These are phyloP conservation scores for Montipora efflorescens DNA, from an alignment of 64 coral and sea anemone genomes.

Conservation along the genomic window DNA sequence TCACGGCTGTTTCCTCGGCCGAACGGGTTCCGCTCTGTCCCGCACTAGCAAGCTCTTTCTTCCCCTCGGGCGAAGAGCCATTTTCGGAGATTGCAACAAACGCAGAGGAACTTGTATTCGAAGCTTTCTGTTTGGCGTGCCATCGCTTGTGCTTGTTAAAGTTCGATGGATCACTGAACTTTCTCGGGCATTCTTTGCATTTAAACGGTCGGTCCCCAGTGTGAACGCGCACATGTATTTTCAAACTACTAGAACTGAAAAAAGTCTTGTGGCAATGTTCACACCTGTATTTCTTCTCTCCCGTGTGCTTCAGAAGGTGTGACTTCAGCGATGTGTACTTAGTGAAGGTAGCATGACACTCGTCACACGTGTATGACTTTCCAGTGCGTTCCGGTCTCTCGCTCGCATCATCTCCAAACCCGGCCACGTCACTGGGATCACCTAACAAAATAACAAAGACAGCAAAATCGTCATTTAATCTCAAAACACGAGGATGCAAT, in stretches of 20 bases:
- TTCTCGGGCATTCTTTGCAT: conserved; percentile 96
- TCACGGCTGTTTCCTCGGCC: neutral
- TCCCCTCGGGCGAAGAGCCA: conserved; percentile 45
- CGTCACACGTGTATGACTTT: conserved; percentile 82
- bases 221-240: conserved; percentile 96
- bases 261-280: conserved; percentile 95
- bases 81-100: conserved; percentile 31
- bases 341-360: conserved; percentile 85
- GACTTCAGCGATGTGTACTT: conserved; percentile 95
- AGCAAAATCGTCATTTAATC: neutral
- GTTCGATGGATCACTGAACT: conserved; percentile 98
- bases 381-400: neutral
- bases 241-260: conserved; percentile 97
- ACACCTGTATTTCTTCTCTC: conserved; percentile 95
- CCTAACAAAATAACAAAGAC: neutral
- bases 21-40: neutral
- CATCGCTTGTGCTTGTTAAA: conserved; percentile 99
- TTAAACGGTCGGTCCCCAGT: conserved; percentile 96
- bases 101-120: conserved; percentile 10
- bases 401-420: neutral
- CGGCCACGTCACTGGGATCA: neutral
- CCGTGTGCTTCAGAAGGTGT: conserved; percentile 93
- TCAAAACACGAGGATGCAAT: neutral
- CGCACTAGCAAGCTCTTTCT: neutral
- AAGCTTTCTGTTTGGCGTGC: conserved; percentile 89